Evolutionary conservation across 2,113 vertebrate species (phyloP), one percentile per base, ranked within the genome.

Genomic region (Micromys minutus): DNA sequence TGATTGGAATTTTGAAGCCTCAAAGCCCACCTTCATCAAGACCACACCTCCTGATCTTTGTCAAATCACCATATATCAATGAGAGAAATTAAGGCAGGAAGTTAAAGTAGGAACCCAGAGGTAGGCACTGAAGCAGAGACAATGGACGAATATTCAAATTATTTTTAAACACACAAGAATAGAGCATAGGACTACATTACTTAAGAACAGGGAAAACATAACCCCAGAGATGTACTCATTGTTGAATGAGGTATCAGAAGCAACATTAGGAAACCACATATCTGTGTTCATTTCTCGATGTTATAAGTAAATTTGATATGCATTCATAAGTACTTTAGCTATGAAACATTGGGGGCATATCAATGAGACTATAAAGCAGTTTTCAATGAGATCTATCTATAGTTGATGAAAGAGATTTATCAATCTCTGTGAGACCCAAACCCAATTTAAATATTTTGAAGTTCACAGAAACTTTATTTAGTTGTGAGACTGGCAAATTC

Each of bases 381-480:
- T 47, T 79, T 76, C 34, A 26, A 3, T 36, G 22, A 72, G 19
- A 84, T 65, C 17, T 72, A 2, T 83, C 55, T 83, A 36, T 1
- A 90, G 26, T 42, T 15, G 63, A 75, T 50, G 19, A 42, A 86
- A 89, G 74, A 72, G 19, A 80, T 31, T 22, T 9, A 47, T 7
- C 61, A 52, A 80, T 63, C 16, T 86, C 59, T 85, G 55, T 75
- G 52, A 72, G 15, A 88, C 52, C 76, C 45, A 81, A 89, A 77
- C 15, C 39, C 36, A 91, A 63, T 42, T 91, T 31, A 76, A 45
- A 47, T 76, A 7, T 63, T 89, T 4, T 26, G 15, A 91, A 36
- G 3, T 91, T 86, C 91, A 92, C 24, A 94, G 61, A 92, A 90
- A 17, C 36, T 86, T 83, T 13, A 55, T 80, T 90, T 80, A 22